Evolutionary conservation across 2,797 vertebrate genomes (phyloP).

Genomic region (Nyctalus aviator): DNA sequence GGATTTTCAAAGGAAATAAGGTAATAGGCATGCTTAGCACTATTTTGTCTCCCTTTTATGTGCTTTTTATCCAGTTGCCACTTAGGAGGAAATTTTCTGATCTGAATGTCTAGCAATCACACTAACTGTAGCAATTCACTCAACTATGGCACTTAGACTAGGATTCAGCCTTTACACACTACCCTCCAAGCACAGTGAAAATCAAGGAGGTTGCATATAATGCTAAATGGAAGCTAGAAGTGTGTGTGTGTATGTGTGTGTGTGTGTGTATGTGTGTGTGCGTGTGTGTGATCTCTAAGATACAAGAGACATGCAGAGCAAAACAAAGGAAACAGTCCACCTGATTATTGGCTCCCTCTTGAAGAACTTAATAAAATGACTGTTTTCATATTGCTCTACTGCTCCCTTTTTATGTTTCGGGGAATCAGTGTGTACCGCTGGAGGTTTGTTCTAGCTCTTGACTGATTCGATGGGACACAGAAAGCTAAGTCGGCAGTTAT

Average conservation of each 20-base stretch:
- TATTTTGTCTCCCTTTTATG: not conserved
- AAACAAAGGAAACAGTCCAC: not conserved
- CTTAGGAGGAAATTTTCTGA: conserved; percentile 52
- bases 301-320: not conserved
- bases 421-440: not conserved
- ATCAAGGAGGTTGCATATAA: not conserved
- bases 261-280: not conserved
- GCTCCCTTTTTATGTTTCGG: not conserved
- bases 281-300: not conserved
- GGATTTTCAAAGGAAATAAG: not conserved
- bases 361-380: not conserved
- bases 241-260: too few species aligned
- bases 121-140: conserved; percentile 16
- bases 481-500: not conserved
- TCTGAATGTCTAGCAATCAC: conserved; percentile 49
- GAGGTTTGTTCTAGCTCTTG: not conserved
- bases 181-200: not conserved
- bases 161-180: conserved; percentile 43
- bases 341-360: not conserved
- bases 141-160: not conserved
- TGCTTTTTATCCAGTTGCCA: not conserved
- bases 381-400: not conserved
- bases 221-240: not conserved
- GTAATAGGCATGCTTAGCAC: not conserved
- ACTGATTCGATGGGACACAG: not conserved